Evolutionary conservation across 2,888 invertebrate genomes (phyloP), one percentile per base, ranked within the genome.

Genomic region (Neocrepidodera transversa): DNA sequence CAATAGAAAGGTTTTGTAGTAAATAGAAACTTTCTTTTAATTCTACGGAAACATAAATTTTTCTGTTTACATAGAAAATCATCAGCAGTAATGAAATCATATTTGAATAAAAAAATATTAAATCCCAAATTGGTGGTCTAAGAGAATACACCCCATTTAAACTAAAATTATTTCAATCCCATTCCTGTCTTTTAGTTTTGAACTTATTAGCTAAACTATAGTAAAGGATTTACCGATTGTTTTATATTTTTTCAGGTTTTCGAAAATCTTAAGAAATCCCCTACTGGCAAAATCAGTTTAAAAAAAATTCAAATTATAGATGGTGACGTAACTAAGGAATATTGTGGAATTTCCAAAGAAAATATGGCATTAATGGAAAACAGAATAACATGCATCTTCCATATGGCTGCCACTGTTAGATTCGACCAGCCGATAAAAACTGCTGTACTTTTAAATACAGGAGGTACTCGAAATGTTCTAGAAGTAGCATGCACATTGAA

Each of bases 321-420:
- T 8, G 85, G 86, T 0, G 86, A 86, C 68, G 77, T 84, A 0
- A 79, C 79, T 0, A 65, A 71, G 32, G 71, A 78, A 14, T 76
- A 79, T 30, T 75, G 85, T 26, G 82, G 79, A 26, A 67, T 85
- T 16, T 77, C 79, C 1, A 59, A 70, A 1, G 75, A 80, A 26
- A 82, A 84, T 60, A 81, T 82, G 52, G 68, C 78, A 28, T 69
- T 79, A 2, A 65, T 88, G 11, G 73, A 77, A 18, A 78, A 82
- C 2, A 82, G 83, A 28, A 83, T 88, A 2, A 81, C 85, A n/a
- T 79, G 87, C 4, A 83, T 89, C 2, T 87, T 90, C 72, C 89
- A 90, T 74, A 86, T 87, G 78, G 90, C 90, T 0, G 90, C 90
- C 11, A 89, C 89, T 51, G 86, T 91, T 20, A 81, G 83, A 59